phyloP scores from a whole-genome alignment of 2,113 vertebrate genomes.

The Rhynchomys soricoides region DNA sequence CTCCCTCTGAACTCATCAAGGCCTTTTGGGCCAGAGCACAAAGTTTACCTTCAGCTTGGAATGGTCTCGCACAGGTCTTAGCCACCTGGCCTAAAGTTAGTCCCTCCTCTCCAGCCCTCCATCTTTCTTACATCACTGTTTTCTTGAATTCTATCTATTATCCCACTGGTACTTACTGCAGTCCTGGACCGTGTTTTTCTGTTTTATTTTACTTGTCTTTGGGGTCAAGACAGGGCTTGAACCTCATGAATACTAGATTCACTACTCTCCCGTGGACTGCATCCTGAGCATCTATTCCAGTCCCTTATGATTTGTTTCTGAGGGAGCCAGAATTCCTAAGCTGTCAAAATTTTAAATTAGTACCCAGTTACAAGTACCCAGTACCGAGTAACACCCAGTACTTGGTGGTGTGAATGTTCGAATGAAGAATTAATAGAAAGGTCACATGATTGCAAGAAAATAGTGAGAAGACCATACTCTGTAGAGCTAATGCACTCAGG shows the following conservation, averaged over 20 bases:
- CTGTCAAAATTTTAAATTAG: neutral
- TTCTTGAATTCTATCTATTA: neutral
- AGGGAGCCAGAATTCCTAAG: neutral
- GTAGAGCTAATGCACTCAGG: rapidly evolving
- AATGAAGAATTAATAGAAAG: neutral
- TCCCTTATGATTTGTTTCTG: neutral
- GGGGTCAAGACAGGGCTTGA: neutral
- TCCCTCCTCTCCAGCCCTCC: rapidly evolving
- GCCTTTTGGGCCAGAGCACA: neutral
- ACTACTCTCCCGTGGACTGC: neutral
- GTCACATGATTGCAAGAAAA: neutral
- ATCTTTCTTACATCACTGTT: neutral
- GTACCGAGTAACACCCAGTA: too few relatives aligned
- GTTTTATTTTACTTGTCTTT: neutral
- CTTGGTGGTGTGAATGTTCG: neutral
- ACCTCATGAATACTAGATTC: neutral
- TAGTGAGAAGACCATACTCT: rapidly evolving
- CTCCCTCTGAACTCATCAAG: neutral
- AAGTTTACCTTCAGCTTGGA: neutral
- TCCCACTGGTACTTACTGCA: neutral
- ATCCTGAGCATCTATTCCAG: neutral
- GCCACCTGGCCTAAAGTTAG: neutral
- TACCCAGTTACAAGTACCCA: too few relatives aligned
- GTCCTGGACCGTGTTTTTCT: neutral
- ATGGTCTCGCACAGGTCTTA: neutral